Conservation (phyloP, 2,888 invertebrate genomes). For the Sepioteuthis lessoniana region DNA sequence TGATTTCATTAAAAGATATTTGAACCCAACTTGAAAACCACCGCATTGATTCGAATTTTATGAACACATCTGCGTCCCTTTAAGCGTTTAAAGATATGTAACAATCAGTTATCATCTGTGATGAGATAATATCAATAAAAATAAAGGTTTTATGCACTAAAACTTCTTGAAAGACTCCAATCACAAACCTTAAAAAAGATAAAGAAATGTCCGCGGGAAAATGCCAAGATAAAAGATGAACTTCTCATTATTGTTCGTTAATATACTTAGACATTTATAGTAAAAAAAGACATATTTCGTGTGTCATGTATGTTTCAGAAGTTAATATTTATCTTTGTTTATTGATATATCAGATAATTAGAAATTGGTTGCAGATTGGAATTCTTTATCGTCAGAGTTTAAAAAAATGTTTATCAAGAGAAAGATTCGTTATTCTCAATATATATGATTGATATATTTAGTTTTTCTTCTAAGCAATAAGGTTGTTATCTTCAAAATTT, state of each 20-base stretch:
- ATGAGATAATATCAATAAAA: background rate
- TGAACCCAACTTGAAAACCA: background rate
- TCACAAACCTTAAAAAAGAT: background rate
- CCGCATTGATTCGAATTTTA: background rate
- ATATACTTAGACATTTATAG: background rate
- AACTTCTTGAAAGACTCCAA: background rate
- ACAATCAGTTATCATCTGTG: background rate
- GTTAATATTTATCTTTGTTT: background rate
- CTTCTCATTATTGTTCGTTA: background rate
- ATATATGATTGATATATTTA: background rate
- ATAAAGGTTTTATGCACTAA: background rate
- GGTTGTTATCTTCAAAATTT: background rate
- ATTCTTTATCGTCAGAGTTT: background rate
- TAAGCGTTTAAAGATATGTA: background rate
- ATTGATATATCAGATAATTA: constrained; percentile 20
- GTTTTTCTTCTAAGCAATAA: background rate
- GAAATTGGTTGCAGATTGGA: background rate
- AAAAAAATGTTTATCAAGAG: background rate
- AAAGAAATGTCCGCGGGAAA: background rate
- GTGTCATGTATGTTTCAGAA: background rate
- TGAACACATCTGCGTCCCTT: background rate
- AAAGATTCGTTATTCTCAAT: background rate
- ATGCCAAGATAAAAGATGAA: background rate
- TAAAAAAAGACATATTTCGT: background rate
- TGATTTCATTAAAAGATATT: constrained; percentile 17